These are phyloP conservation scores for Cololabis saira DNA, from an alignment of 2,113 vertebrate species.

Conservation along the genomic window DNA sequence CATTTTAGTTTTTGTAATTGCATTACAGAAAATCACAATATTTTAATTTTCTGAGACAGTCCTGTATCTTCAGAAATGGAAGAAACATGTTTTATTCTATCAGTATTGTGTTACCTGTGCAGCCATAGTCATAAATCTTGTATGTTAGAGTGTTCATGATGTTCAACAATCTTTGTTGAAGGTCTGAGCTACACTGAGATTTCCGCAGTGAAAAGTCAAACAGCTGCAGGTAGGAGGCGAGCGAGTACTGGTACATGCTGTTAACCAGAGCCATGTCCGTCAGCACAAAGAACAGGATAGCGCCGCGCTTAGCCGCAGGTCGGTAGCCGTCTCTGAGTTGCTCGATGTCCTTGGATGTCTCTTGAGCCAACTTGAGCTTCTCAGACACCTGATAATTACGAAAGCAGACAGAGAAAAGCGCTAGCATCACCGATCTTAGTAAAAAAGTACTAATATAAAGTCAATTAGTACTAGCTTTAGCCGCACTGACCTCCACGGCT, in stretches of 20 bases:
- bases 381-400: constrained; percentile 86
- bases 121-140: constrained; percentile 94
- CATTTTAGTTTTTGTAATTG: no score
- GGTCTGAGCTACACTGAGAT: constrained; percentile 83
- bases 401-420: constrained; percentile 20
- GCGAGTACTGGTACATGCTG: constrained; percentile 96
- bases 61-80: background rate
- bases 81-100: background rate
- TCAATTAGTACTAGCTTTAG: background rate
- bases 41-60: no score
- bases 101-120: constrained; percentile 85
- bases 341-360: constrained; percentile 87
- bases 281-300: constrained; percentile 93
- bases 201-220: constrained; percentile 90
- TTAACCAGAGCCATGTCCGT: constrained; percentile 95
- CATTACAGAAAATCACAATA: no score
- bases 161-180: constrained; percentile 85
- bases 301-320: constrained; percentile 90
- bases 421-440: background rate
- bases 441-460: background rate
- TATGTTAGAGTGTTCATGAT: constrained; percentile 90
- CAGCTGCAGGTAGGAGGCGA: constrained; percentile 91
- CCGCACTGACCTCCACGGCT: constrained; percentile 86
- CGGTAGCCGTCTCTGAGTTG: constrained; percentile 92
- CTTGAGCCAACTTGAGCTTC: constrained; percentile 90